Percentiles rank a stretch among this genome's conserved stretches.
These are phyloP conservation scores for Microctenopoma lineatum DNA, from an alignment of 2,797 vertebrate species.

Conservation along the genomic window DNA sequence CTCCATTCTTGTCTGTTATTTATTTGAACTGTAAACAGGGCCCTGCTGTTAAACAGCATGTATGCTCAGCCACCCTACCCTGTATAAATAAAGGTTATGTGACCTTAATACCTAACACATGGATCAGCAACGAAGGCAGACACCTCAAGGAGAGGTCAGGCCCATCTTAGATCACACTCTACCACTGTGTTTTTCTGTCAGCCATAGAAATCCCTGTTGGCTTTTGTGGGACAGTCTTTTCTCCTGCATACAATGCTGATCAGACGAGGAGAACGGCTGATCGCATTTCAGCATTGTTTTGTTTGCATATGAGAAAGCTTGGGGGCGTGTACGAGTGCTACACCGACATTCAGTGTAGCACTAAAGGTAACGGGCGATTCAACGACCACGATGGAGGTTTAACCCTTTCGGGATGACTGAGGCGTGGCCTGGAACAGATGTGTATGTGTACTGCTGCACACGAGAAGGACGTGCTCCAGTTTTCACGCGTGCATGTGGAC, in stretches of 20 bases:
- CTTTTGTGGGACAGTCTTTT: slow-evolving; percentile 65
- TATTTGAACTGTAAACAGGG: neutral
- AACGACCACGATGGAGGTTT: slow-evolving; percentile 33
- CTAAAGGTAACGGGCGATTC: slow-evolving; percentile 35
- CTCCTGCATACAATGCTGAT: slow-evolving; percentile 64
- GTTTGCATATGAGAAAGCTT: slow-evolving; percentile 62
- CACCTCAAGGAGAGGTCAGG: slow-evolving; percentile 47
- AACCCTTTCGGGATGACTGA: slow-evolving; percentile 42
- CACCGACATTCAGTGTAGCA: slow-evolving; percentile 20
- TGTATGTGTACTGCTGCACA: slow-evolving; percentile 4
- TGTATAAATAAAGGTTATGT: neutral
- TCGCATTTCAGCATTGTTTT: slow-evolving; percentile 78
- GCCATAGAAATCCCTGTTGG: slow-evolving; percentile 42
- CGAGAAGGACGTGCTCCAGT: slow-evolving; percentile 15
- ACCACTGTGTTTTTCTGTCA: slow-evolving; percentile 34
- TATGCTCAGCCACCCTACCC: neutral
- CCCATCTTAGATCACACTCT: slow-evolving; percentile 42
- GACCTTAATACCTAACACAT: slow-evolving; percentile 25
- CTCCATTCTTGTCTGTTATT: neutral
- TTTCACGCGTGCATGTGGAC: slow-evolving; percentile 55
- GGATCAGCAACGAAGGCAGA: slow-evolving; percentile 16
- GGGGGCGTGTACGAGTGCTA: slow-evolving; percentile 31
- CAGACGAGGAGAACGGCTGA: slow-evolving; percentile 58
- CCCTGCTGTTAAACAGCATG: neutral
- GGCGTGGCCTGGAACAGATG: slow-evolving; percentile 5